Percentiles rank a stretch among this genome's conserved stretches.
Conservation (phyloP, 2,797 vertebrate genomes). For the Ispidina picta region DNA sequence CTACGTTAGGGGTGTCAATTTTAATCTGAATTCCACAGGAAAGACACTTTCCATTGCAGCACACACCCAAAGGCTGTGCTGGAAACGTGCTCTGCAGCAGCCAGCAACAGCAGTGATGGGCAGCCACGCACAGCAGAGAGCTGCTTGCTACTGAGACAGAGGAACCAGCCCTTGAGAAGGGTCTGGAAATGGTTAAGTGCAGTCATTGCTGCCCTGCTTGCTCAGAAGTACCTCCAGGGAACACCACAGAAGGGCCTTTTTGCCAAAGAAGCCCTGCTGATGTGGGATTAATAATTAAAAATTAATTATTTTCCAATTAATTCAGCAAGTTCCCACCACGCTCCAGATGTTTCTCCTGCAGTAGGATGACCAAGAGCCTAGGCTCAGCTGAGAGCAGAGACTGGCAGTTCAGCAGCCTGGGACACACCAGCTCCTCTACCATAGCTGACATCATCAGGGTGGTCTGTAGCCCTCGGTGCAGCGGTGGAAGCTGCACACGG, state of each 20-base stretch:
- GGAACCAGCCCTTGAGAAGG: background rate
- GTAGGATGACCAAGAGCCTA: background rate
- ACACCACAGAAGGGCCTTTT: background rate
- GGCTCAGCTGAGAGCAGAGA: background rate
- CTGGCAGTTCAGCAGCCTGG: background rate
- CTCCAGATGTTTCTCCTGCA: background rate
- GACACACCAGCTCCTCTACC: background rate
- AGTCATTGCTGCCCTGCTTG: background rate
- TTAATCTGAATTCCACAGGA: slow-evolving; percentile 75
- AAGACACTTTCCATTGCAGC: slow-evolving; percentile 68
- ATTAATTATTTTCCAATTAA: background rate
- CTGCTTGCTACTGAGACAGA: background rate
- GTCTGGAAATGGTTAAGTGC: background rate
- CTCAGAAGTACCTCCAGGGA: background rate
- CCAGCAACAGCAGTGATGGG: background rate
- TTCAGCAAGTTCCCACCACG: background rate
- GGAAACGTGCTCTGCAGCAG: slow-evolving; percentile 50
- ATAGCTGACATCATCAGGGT: background rate
- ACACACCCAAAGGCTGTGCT: slow-evolving; percentile 59
- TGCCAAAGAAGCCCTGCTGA: background rate
- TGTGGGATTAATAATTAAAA: background rate
- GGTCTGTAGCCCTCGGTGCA: background rate
- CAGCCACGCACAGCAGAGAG: background rate
- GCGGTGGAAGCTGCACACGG: fast-evolving
- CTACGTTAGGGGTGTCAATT: background rate